phyloP scores from a whole-genome alignment of 1,140 invertebrate genomes.

The Himalopsyche phryganea region DNA sequence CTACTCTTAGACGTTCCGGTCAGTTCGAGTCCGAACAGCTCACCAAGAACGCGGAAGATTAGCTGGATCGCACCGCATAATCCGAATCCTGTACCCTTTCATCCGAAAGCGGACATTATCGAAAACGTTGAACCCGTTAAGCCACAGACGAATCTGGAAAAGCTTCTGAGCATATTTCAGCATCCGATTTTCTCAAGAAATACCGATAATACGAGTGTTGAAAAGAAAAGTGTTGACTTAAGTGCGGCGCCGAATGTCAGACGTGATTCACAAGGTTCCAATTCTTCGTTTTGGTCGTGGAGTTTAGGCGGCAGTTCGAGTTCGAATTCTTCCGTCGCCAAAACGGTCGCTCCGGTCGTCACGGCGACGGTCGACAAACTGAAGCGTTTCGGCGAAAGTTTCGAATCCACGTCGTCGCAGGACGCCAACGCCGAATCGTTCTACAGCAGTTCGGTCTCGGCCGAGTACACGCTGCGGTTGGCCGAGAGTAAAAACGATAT shows the following conservation, averaged over 20 bases:
- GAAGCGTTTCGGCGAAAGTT: conserved; percentile 7
- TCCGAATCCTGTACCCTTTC: conserved; percentile 26
- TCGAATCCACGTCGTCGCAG: neutral
- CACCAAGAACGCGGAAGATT: conserved; percentile 52
- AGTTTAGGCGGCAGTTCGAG: conserved; percentile 32
- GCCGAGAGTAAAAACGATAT: too few relatives aligned
- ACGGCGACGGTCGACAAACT: neutral
- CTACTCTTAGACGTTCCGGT: conserved; percentile 43
- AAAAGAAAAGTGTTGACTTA: conserved; percentile 38
- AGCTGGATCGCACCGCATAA: conserved; percentile 54
- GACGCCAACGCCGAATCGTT: neutral
- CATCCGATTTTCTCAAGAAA: conserved; percentile 53
- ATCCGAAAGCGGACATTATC: too few relatives aligned
- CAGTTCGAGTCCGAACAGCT: conserved; percentile 41
- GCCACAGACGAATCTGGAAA: conserved; percentile 41
- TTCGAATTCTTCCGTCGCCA: conserved; percentile 2
- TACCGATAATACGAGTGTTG: conserved; percentile 40
- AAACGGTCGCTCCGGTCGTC: neutral
- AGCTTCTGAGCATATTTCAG: conserved; percentile 55
- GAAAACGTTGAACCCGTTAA: too few relatives aligned
- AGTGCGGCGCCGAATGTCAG: neutral
- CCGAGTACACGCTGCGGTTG: too few relatives aligned
- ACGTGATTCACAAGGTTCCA: conserved; percentile 36
- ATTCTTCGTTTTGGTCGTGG: conserved; percentile 49
- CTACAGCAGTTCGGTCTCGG: too few relatives aligned